A percentile compares a stretch with the other conserved stretches of the same genome.
Evolutionary conservation across 2,797 vertebrate species (phyloP).

Genomic region (Paramormyrops hopkinsi): DNA sequence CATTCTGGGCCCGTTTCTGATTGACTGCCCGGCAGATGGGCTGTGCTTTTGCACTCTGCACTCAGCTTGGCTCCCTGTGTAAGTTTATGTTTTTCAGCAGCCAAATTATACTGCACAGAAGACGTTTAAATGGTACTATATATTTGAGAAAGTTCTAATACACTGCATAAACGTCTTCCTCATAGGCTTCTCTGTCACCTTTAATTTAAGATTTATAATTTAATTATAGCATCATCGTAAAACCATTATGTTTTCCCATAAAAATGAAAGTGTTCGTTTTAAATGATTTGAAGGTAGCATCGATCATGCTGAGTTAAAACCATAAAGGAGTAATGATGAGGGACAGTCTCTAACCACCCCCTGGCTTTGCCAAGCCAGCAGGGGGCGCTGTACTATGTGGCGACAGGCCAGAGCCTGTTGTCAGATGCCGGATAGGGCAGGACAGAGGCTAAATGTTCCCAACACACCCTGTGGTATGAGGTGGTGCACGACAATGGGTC

Average conservation of each 20-base stretch:
- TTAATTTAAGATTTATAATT: constrained; percentile 20
- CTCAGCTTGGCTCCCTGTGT: too few species aligned
- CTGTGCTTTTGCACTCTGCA: background rate
- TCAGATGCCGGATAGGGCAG: background rate
- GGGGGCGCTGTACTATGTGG: background rate
- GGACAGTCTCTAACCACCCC: background rate
- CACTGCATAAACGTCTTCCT: background rate
- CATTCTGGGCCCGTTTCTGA: background rate
- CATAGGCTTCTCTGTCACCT: background rate
- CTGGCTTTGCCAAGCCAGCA: background rate
- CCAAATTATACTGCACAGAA: background rate
- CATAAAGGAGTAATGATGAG: background rate
- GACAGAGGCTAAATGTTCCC: background rate
- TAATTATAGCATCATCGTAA: constrained; percentile 7
- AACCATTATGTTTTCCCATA: constrained; percentile 19
- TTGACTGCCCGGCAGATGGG: background rate
- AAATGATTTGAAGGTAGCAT: background rate
- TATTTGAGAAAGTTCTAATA: background rate
- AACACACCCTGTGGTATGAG: background rate
- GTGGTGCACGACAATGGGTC: background rate
- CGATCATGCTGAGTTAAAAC: background rate
- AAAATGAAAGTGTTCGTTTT: constrained; percentile 13
- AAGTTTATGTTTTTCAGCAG: background rate
- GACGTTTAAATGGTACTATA: background rate
- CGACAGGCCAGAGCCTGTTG: background rate